Evolutionary conservation across 1,140 invertebrate genomes (phyloP), one percentile per base, ranked within the genome.

Genomic region (Drosophila kurseongensis): DNA sequence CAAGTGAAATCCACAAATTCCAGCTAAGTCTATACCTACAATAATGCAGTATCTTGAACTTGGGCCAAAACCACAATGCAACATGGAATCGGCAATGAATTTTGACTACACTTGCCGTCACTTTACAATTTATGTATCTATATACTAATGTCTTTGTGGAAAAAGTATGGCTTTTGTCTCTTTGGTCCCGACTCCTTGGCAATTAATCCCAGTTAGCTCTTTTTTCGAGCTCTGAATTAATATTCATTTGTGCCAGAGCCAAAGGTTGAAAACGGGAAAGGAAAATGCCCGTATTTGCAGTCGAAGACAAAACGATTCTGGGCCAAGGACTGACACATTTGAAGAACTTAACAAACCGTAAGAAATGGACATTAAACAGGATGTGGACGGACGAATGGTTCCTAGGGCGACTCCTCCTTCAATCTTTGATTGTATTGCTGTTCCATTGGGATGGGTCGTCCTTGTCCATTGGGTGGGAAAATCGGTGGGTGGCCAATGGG

Each of bases 301-400:
- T 65, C n/a, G 72, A 42, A 57, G 50, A 67, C 55, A 67, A 58
- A 76, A 35, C 47, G 61, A 42, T 76, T 76, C 50, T 69, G 38
- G 52, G 40, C 23, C 56, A 77, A 54, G 29, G 51, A 67, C 75
- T 69, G 75, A 66, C 80, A 80, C 81, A 85, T 84, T 72, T 85
- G 81, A 85, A 85, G 81, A 66, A 84, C 63, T 84, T 84, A 84
- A 84, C 81, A 84, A 84, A 84, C 81, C 81, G 81, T 85, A 80
- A 85, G 81, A 80, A 85, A 80, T 80, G 73, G 71, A 85, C 81
- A 85, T 77, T 84, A 80, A 84, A 78, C 80, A 76, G 80, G 61
- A 79, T 79, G 72, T 76, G 80, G 65, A 83, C 54, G 68, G 36
- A 61, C 29, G 29, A 32, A 9, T 48, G 16, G 23, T 18, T 44